phyloP scores from a whole-genome alignment of 2,888 invertebrate genomes.

The Lithosia quadra region DNA sequence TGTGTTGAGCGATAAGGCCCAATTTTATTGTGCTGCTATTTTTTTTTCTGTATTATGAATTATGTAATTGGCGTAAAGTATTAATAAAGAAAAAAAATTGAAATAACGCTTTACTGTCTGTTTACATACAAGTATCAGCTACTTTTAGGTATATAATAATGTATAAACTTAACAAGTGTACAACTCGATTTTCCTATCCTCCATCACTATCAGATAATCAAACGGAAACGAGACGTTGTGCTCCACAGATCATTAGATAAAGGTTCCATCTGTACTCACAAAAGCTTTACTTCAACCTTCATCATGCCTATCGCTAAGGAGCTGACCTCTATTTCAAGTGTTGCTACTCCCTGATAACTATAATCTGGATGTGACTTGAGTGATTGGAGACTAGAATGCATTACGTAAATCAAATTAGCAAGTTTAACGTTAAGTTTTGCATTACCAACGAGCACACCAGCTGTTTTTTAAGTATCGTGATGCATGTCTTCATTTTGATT shows the following conservation, averaged over 20 bases:
- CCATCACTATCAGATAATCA: slow-evolving; percentile 1
- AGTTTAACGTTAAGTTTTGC: too few relatives aligned
- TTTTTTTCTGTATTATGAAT: too few relatives aligned
- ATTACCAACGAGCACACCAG: too few relatives aligned
- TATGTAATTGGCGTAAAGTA: too few relatives aligned
- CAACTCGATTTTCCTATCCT: background rate
- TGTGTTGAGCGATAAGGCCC: too few relatives aligned
- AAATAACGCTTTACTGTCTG: too few relatives aligned
- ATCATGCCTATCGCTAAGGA: slow-evolving; percentile 1
- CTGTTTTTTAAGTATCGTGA: too few relatives aligned
- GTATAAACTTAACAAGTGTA: background rate
- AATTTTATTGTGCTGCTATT: too few relatives aligned
- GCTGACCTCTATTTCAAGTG: slow-evolving; percentile 1
- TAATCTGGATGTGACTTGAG: background rate
- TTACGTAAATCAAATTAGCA: background rate
- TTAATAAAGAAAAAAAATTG: too few relatives aligned
- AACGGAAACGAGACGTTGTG: slow-evolving; percentile 1
- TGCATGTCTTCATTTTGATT: too few relatives aligned
- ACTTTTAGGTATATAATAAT: too few relatives aligned
- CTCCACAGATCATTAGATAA: slow-evolving; percentile 4
- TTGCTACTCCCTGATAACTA: background rate
- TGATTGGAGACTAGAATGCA: background rate
- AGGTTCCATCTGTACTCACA: slow-evolving; percentile 2
- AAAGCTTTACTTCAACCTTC: slow-evolving; percentile 4
- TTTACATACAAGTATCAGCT: too few relatives aligned